Percentiles rank a stretch among this genome's conserved stretches.
Evolutionary conservation across 2,888 invertebrate genomes (phyloP).

Genomic region (Drosophila neotestacea): DNA sequence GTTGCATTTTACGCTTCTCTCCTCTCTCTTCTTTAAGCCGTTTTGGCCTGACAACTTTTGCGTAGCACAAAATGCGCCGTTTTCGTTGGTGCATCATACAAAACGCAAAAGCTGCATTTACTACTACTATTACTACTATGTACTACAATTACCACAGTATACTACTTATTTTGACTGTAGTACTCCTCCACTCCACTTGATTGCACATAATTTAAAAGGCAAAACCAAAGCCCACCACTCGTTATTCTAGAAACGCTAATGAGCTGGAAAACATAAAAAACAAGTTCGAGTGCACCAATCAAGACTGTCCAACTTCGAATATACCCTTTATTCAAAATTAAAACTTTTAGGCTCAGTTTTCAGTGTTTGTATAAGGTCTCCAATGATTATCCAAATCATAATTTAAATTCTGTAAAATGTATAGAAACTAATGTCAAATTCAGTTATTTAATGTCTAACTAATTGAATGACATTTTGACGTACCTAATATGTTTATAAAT

Average conservation of each 20-base stretch:
- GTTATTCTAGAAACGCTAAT: constrained; percentile 48
- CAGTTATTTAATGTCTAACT: no score
- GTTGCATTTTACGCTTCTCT: constrained; percentile 55
- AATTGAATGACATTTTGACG: no score
- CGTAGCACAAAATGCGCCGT: constrained; percentile 5
- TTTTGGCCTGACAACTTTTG: constrained; percentile 22
- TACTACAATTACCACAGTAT: neutral
- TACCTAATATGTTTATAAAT: neutral
- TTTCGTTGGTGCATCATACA: constrained; percentile 6
- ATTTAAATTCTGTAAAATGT: no score
- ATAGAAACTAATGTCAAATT: no score
- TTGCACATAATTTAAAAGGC: constrained; percentile 62
- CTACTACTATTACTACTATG: no score
- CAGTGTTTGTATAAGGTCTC: no score
- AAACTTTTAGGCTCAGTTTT: neutral
- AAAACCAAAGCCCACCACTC: constrained; percentile 11
- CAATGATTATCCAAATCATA: no score
- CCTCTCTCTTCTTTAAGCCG: neutral
- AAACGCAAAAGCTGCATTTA: no score
- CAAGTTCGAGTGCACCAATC: constrained; percentile 4
- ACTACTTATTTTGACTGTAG: constrained; percentile 63
- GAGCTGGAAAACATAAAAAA: constrained; percentile 51
- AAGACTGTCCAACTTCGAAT: neutral
- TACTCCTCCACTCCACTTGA: constrained; percentile 65
- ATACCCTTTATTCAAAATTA: constrained; percentile 8